Conservation (phyloP, 2,797 vertebrate species). For the Danio aesculapii region DNA sequence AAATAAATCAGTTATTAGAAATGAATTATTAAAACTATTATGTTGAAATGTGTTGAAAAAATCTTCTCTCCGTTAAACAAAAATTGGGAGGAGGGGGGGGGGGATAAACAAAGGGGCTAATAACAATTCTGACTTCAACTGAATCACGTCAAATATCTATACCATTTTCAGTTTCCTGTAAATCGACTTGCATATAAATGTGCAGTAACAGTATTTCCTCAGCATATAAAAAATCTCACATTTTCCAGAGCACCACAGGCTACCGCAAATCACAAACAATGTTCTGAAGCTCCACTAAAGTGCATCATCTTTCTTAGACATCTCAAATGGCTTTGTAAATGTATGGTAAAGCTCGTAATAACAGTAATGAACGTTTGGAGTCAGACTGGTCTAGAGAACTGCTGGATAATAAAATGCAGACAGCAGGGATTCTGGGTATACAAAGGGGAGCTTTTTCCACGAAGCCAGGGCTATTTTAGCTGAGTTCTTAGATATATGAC, state of each 20-base stretch:
- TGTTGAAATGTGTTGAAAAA: too few relatives aligned
- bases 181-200: not conserved
- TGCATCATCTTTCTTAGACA: slow-evolving; percentile 5
- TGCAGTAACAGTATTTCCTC: not conserved
- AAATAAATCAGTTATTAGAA: too few relatives aligned
- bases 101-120: too few relatives aligned
- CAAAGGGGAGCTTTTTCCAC: not conserved
- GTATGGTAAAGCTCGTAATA: slow-evolving; percentile 3
- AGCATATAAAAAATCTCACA: not conserved
- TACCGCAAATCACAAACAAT: slow-evolving; percentile 8
- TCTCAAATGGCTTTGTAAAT: slow-evolving; percentile 18
- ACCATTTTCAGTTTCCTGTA: not conserved
- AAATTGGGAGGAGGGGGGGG: too few relatives aligned
- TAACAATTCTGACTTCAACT: too few relatives aligned
- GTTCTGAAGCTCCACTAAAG: not conserved
- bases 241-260: not conserved
- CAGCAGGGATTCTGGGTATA: slow-evolving; percentile 11
- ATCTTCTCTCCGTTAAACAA: too few relatives aligned
- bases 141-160: too few relatives aligned
- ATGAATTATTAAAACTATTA: too few relatives aligned
- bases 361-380: not conserved
- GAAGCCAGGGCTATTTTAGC: not conserved
- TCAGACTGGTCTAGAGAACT: slow-evolving; percentile 3
- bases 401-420: slow-evolving; percentile 1
- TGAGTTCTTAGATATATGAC: not conserved